Percentiles rank a stretch among this genome's conserved stretches.
Evolutionary conservation across 2,113 vertebrate genomes (phyloP).

Genomic region (Erythrocebus patas): DNA sequence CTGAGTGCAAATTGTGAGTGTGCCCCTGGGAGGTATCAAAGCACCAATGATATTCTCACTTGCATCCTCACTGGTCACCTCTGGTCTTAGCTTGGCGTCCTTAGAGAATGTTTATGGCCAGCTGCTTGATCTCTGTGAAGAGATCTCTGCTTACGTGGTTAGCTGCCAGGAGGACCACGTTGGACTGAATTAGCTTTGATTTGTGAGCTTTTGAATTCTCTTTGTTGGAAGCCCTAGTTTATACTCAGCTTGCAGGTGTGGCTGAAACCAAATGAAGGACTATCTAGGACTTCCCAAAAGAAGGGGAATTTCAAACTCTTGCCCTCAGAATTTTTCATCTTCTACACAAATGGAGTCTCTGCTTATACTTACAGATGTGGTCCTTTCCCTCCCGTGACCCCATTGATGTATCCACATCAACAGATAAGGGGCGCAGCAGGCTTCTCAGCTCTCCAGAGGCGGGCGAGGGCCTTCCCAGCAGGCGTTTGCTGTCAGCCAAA

Average conservation of each 20-base stretch:
- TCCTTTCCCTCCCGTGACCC: background rate
- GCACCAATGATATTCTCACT: background rate
- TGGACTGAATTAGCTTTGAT: background rate
- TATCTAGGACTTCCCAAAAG: background rate
- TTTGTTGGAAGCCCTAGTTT: background rate
- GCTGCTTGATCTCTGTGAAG: background rate
- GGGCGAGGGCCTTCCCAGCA: background rate
- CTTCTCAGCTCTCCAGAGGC: background rate
- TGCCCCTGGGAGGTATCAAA: background rate
- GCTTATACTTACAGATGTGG: background rate
- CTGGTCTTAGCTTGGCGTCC: background rate
- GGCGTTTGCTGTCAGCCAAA: background rate
- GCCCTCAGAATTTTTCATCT: background rate
- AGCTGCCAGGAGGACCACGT: background rate
- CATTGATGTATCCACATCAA: background rate
- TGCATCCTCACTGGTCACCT: background rate
- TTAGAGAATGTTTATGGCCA: accelerated
- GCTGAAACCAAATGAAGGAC: background rate
- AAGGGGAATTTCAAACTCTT: background rate
- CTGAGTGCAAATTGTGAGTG: background rate
- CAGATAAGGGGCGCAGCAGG: background rate
- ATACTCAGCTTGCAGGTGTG: background rate
- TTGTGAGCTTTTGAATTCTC: background rate
- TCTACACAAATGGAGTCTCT: background rate
- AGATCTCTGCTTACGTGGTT: background rate